Conservation (phyloP, 2,888 invertebrate species). For the Himalopsyche anomala region DNA sequence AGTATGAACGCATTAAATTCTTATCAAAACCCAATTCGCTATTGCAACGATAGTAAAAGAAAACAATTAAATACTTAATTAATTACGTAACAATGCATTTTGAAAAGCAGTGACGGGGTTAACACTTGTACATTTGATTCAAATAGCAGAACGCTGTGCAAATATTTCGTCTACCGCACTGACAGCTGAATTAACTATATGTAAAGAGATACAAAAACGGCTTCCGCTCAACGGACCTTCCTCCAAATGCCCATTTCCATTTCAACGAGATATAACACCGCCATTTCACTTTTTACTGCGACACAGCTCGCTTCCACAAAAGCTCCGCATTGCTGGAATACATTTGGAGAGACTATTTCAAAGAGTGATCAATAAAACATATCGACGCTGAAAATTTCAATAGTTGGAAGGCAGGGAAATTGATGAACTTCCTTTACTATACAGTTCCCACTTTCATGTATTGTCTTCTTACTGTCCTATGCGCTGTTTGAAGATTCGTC, state of each 20-base stretch:
- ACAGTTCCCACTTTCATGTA: no score
- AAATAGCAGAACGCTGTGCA: constrained; percentile 22
- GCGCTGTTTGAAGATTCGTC: no score
- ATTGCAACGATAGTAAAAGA: no score
- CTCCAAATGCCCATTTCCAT: constrained; percentile 26
- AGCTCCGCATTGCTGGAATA: neutral
- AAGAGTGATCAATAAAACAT: constrained; percentile 6
- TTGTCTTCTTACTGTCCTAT: no score
- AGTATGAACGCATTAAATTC: no score
- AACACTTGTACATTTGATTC: constrained; percentile 26
- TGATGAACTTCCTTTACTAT: no score
- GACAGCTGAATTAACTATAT: constrained; percentile 34
- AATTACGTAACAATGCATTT: neutral
- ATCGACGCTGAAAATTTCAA: neutral
- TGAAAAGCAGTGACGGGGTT: neutral
- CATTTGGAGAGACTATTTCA: constrained; percentile 3
- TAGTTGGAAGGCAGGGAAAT: neutral
- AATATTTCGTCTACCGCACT: constrained; percentile 31
- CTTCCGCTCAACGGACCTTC: constrained; percentile 22
- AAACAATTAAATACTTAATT: no score
- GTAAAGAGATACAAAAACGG: constrained; percentile 30
- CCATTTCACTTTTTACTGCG: constrained; percentile 21
- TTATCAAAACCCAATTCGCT: no score
- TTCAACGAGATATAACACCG: constrained; percentile 30
- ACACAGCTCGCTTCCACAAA: neutral